Evolutionary conservation across 2,797 vertebrate genomes (phyloP).

Genomic region (Enteromius afrohamiltoni): DNA sequence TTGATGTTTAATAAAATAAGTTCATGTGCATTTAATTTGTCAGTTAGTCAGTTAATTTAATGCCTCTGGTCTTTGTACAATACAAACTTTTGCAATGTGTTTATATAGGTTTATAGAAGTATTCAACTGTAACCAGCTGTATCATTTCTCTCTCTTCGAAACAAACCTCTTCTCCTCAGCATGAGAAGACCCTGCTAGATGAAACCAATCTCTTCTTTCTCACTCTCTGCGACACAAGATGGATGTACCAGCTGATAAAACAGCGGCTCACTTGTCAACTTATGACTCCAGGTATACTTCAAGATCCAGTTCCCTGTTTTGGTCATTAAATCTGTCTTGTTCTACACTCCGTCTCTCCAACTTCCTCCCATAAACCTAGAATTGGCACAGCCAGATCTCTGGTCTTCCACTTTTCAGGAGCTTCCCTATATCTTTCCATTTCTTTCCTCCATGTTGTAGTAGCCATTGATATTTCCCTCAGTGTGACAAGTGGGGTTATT

Average conservation of each 20-base stretch:
- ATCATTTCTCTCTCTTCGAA: not conserved
- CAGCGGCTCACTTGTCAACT: constrained; percentile 12
- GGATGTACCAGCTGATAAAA: constrained; percentile 28
- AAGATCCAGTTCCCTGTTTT: constrained; percentile 11
- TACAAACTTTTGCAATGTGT: not conserved
- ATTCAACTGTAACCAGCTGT: not conserved
- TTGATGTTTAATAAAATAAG: not conserved
- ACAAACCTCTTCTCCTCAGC: constrained; percentile 8
- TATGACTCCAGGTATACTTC: constrained; percentile 10
- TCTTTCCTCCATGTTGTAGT: constrained; percentile 47
- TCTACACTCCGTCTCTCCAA: constrained; percentile 14
- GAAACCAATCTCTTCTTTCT: constrained; percentile 29
- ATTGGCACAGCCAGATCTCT: constrained; percentile 18
- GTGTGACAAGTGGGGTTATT: constrained; percentile 57
- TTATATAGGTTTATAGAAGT: not conserved
- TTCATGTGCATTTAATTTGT: not conserved
- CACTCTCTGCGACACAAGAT: not conserved
- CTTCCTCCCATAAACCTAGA: constrained; percentile 16
- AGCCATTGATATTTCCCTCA: constrained; percentile 8
- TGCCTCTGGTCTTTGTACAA: not conserved
- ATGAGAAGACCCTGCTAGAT: not conserved
- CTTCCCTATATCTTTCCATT: constrained; percentile 35
- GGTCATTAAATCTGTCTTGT: constrained; percentile 29
- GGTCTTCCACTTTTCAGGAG: constrained; percentile 9
- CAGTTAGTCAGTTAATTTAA: not conserved